Evolutionary conservation across 2,888 invertebrate species (phyloP).

Genomic region (Nomada hirtipes): DNA sequence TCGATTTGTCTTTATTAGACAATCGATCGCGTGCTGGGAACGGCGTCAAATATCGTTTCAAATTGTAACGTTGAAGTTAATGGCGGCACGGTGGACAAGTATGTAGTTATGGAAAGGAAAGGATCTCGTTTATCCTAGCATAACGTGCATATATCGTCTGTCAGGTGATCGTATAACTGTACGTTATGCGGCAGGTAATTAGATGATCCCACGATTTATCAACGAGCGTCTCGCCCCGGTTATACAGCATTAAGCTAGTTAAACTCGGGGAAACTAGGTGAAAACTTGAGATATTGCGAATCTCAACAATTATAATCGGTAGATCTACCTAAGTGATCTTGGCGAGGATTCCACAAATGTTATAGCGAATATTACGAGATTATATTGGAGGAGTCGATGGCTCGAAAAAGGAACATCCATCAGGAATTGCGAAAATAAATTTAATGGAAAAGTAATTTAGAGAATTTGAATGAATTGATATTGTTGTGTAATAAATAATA

Average conservation of each 20-base stretch:
- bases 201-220: conserved; percentile 63
- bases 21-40: conserved; percentile 15
- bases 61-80: conserved; percentile 40
- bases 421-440: no score
- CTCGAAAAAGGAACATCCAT: no score
- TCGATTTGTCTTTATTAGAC: conserved; percentile 7
- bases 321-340: conserved; percentile 25
- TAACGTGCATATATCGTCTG: conserved; percentile 58
- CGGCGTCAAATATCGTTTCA: conserved; percentile 36
- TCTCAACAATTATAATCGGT: conserved; percentile 36
- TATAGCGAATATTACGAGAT: not conserved
- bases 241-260: conserved; percentile 47
- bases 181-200: conserved; percentile 59
- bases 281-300: conserved; percentile 53
- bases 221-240: conserved; percentile 40
- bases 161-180: conserved; percentile 55
- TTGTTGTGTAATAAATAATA: no score
- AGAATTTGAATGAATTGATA: no score
- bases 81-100: conserved; percentile 28
- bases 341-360: no score
- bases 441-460: no score
- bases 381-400: not conserved
- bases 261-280: conserved; percentile 48
- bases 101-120: conserved; percentile 39
- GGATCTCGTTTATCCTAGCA: conserved; percentile 47